A percentile compares a stretch with the other conserved stretches of the same genome.
Evolutionary conservation across 1,140 invertebrate species (phyloP).

Genomic region (Branchinecta lynchi): DNA sequence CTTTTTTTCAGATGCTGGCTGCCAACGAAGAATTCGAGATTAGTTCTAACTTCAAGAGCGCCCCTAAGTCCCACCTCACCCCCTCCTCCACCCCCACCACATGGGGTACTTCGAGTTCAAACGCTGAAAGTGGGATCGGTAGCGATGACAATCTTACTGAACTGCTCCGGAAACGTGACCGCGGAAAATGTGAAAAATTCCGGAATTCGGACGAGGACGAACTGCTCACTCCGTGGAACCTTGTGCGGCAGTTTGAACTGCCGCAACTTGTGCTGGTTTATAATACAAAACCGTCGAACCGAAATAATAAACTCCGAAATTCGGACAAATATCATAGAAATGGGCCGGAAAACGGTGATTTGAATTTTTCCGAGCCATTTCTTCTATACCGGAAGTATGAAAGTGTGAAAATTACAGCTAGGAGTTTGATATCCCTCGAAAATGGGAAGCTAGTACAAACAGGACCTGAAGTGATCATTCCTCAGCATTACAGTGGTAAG

Average conservation of each 20-base stretch:
- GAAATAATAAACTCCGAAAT: no score
- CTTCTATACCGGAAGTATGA: background rate
- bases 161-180: background rate
- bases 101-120: background rate
- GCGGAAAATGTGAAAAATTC: background rate
- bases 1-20: background rate
- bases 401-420: background rate
- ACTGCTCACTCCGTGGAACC: background rate
- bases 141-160: background rate
- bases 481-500: background rate
- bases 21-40: background rate
- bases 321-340: background rate
- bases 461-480: slow-evolving; percentile 2
- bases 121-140: background rate
- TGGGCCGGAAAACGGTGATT: background rate
- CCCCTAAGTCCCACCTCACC: background rate
- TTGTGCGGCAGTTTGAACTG: background rate
- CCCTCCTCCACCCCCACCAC: background rate
- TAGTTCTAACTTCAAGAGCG: background rate
- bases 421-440: background rate
- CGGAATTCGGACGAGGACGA: background rate
- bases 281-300: background rate
- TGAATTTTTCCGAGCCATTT: background rate
- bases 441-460: background rate
- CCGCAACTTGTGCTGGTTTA: background rate